Evolutionary conservation across 2,113 vertebrate species (phyloP).

Genomic region (Microtus richardsoni): DNA sequence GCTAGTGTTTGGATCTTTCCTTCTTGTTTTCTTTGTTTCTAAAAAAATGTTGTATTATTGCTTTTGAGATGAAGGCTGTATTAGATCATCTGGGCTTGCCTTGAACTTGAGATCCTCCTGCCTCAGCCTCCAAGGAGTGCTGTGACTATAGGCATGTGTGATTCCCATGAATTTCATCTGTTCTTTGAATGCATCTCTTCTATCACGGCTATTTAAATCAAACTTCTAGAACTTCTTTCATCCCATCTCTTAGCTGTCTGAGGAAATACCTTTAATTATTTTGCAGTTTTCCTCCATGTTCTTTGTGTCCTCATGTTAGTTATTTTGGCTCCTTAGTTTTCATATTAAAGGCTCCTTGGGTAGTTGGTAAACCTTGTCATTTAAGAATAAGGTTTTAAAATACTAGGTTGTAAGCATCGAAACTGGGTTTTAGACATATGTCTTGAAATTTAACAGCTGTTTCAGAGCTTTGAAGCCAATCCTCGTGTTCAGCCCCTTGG

Average conservation of each 20-base stretch:
- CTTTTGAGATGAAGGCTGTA: neutral
- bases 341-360: neutral
- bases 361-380: neutral
- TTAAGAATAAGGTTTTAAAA: conserved; percentile 9
- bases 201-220: conserved; percentile 11
- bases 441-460: conserved; percentile 8
- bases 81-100: neutral
- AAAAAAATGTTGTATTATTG: neutral
- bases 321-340: conserved; percentile 37
- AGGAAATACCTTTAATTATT: conserved; percentile 5
- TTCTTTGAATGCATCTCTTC: conserved; percentile 30
- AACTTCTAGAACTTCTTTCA: neutral
- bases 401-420: neutral
- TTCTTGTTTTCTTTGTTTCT: neutral
- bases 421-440: neutral
- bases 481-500: neutral
- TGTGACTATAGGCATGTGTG: neutral
- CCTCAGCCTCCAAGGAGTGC: neutral
- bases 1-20: neutral
- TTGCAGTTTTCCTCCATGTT: neutral
- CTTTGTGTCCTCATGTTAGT: neutral
- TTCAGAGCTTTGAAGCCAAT: conserved; percentile 20
- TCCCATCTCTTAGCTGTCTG: neutral
- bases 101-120: neutral
- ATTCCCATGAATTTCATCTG: neutral